These are phyloP conservation scores for Tortrix viridana DNA, from an alignment of 2,888 invertebrate species.

Conservation along the genomic window DNA sequence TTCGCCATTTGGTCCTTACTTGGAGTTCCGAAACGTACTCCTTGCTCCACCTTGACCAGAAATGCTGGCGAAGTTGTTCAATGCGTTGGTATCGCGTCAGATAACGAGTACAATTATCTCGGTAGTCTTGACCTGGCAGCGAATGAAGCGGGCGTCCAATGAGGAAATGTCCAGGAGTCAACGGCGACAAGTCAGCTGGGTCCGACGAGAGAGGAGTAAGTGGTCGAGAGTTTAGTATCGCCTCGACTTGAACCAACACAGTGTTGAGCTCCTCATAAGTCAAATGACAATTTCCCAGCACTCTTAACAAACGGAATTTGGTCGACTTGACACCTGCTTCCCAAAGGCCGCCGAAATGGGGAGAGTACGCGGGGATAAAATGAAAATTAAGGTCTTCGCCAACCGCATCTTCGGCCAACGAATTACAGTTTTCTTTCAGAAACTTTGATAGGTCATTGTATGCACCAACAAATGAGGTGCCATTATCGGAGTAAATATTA, in stretches of 20 bases:
- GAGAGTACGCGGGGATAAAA: constrained; percentile 39
- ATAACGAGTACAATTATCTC: neutral
- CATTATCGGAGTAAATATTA: neutral
- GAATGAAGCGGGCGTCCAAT: constrained; percentile 41
- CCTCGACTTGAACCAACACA: constrained; percentile 40
- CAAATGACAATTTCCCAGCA: constrained; percentile 41
- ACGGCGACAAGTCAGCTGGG: constrained; percentile 21
- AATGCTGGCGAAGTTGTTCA: constrained; percentile 27
- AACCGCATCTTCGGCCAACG: constrained; percentile 13
- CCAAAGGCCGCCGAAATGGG: constrained; percentile 31
- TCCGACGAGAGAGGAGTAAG: constrained; percentile 35
- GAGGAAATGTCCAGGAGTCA: constrained; percentile 42
- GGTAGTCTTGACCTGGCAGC: constrained; percentile 6
- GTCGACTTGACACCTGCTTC: too few species aligned
- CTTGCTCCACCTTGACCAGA: constrained; percentile 8
- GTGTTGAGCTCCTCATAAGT: constrained; percentile 42
- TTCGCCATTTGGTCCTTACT: constrained; percentile 17
- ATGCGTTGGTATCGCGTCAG: constrained; percentile 11
- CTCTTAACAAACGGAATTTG: constrained; percentile 34
- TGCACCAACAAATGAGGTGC: constrained; percentile 35
- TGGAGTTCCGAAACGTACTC: constrained; percentile 8
- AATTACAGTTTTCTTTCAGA: constrained; percentile 17
- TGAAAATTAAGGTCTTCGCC: constrained; percentile 33
- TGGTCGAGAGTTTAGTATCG: constrained; percentile 41
- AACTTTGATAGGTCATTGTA: constrained; percentile 25